Conservation (phyloP, 2,797 vertebrate genomes). For the Tamandua tetradactyla region DNA sequence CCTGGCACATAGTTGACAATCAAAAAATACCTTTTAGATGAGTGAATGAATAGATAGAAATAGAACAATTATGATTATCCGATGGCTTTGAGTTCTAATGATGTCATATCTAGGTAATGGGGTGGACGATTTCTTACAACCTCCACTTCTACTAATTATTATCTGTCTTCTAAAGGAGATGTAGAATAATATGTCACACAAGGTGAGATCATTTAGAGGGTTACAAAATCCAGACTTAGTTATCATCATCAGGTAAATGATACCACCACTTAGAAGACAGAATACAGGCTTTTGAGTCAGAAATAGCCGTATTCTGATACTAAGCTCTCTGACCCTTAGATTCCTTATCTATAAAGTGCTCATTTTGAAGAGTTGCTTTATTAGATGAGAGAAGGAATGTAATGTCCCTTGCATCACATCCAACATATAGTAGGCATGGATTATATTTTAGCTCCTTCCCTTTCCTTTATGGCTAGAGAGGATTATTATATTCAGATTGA, state of each 20-base stretch:
- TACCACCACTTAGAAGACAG: background rate
- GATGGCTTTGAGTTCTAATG: background rate
- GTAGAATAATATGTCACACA: background rate
- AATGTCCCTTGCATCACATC: background rate
- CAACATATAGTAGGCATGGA: background rate
- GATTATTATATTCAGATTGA: background rate
- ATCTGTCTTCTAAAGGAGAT: background rate
- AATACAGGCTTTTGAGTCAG: background rate
- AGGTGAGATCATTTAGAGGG: background rate
- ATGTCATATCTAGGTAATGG: background rate
- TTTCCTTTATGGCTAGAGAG: background rate
- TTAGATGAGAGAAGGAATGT: background rate
- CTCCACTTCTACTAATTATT: background rate
- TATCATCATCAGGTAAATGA: background rate
- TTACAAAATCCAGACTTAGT: background rate
- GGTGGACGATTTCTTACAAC: background rate
- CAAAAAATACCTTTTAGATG: background rate
- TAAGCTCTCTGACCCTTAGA: background rate
- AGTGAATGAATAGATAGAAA: background rate
- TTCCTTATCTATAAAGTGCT: conserved; percentile 1
- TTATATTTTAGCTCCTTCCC: background rate
- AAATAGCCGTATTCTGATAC: background rate
- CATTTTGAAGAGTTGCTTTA: background rate
- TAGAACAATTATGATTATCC: background rate
- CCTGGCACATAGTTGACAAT: background rate